phyloP scores from a whole-genome alignment of 2,888 invertebrate genomes.

The Salpingus planirostris region DNA sequence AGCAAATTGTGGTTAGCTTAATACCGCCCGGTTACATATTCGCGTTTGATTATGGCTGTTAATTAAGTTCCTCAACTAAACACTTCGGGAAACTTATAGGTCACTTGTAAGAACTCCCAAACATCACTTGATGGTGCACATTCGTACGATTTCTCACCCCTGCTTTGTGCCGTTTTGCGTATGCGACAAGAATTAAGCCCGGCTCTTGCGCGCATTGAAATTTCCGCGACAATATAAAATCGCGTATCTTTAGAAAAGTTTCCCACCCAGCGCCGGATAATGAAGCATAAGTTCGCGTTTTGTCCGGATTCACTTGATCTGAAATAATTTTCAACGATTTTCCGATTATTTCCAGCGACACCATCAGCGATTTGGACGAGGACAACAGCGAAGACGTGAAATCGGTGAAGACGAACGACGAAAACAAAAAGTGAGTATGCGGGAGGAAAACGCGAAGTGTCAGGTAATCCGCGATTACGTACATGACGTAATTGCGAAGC shows the following conservation, averaged over 20 bases:
- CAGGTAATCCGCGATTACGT: neutral
- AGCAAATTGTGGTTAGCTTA: no score
- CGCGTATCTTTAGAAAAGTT: neutral
- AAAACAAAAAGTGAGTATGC: conserved; percentile 57
- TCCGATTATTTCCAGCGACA: conserved; percentile 38
- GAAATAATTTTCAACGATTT: no score
- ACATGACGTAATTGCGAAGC: conserved; percentile 14
- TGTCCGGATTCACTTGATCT: no score
- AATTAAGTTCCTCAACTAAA: no score
- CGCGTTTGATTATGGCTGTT: no score
- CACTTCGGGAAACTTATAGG: conserved; percentile 17
- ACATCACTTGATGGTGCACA: neutral
- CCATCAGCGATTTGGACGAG: conserved; percentile 54
- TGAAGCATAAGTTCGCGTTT: no score
- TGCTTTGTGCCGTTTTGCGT: neutral
- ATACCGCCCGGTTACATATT: no score
- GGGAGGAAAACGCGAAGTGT: neutral
- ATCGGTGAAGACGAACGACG: conserved; percentile 57
- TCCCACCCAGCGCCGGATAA: no score
- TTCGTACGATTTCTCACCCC: neutral
- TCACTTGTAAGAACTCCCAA: conserved; percentile 18
- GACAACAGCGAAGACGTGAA: conserved; percentile 61
- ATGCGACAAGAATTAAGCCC: no score
- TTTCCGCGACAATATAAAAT: no score
- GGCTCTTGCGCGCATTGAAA: no score